Base-by-base conservation (phyloP, 2,888 invertebrate genomes). In the Hyles lineata region DNA sequence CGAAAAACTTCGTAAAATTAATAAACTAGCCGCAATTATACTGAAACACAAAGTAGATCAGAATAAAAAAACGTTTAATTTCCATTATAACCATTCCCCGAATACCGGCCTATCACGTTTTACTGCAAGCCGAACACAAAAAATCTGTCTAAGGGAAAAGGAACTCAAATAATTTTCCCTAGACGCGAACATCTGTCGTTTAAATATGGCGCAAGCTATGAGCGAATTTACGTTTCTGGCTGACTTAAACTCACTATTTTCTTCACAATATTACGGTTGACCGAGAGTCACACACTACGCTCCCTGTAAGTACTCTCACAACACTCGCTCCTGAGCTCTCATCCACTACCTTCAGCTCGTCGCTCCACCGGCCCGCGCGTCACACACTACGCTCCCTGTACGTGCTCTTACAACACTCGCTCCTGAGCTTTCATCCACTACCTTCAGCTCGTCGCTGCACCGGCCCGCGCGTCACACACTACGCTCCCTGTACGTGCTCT, bases 151-250 rank as follows among this genome's bases (percentile, higher is more conserved):
- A 74, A 74, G 76, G 75, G 76, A 75, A n/a, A 76, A 75, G 80
- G 77, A 78, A 80, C 83, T 85, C 84, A 85, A 87, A 86, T 85
- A 85, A 87, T 85, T 84, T 86, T 79, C 82, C 70, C 77, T 78
- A 75, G 78, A 74, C 77, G 78, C 74, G 77, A 79, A 78, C 81
- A 82, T 83, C 79, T 83, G 80, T 74, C 74, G 67, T 73, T 70
- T 19, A 43, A 29, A 21, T 43, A 9, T 55, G 77, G 77, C 72
- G 3, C 52, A 75, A 73, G 70, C 17, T 8, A 63, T n/a, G 70
- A 32, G 71, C 23, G 17, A 23, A 63, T 35, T 25, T 25, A 32
- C 11, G 5, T 29, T 32, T 63, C 55, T 43, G 23, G 32, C 21
- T 29, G 23, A 2, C 19, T 52, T 70, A 8, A 52, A 52, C 4